Conservation (phyloP, 2,113 vertebrate genomes). For the Epinephelus moara region DNA sequence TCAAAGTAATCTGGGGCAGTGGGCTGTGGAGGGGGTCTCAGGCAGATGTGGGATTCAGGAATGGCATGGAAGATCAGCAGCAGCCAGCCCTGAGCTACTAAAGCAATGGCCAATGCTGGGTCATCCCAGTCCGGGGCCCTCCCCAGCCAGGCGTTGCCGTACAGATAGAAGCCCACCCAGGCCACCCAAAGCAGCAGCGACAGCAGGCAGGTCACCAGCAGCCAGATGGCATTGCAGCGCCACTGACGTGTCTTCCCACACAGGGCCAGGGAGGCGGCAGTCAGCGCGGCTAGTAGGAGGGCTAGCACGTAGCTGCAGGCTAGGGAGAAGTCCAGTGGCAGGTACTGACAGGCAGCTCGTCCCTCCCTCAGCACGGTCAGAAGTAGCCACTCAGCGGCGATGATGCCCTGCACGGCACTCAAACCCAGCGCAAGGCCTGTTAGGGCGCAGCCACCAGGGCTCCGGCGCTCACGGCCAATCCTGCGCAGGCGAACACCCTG, state of each 20-base stretch:
- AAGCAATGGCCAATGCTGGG: conserved; percentile 91
- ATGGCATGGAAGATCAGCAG: conserved; percentile 94
- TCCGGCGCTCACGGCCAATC: conserved; percentile 89
- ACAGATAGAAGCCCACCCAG: conserved; percentile 97
- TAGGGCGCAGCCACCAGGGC: conserved; percentile 91
- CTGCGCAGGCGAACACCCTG: conserved; percentile 91
- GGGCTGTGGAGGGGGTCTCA: conserved; percentile 91
- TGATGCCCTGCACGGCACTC: conserved; percentile 93
- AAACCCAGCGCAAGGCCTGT: conserved; percentile 89
- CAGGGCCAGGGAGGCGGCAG: conserved; percentile 88
- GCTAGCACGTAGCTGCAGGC: conserved; percentile 93
- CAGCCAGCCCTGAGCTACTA: conserved; percentile 95
- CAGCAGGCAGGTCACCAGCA: conserved; percentile 90
- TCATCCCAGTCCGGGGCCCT: conserved; percentile 91
- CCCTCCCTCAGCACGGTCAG: conserved; percentile 92
- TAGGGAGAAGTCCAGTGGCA: conserved; percentile 93
- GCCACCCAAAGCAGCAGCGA: conserved; percentile 94
- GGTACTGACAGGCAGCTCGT: conserved; percentile 90
- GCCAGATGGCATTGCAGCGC: conserved; percentile 92
- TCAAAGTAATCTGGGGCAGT: conserved; percentile 96
- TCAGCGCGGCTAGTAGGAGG: conserved; percentile 87
- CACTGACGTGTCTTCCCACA: conserved; percentile 94
- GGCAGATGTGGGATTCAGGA: conserved; percentile 92
- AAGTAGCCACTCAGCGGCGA: conserved; percentile 94
- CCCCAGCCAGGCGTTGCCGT: conserved; percentile 88